Conservation (phyloP, 2,797 vertebrate species). For the Siniperca undulata region DNA sequence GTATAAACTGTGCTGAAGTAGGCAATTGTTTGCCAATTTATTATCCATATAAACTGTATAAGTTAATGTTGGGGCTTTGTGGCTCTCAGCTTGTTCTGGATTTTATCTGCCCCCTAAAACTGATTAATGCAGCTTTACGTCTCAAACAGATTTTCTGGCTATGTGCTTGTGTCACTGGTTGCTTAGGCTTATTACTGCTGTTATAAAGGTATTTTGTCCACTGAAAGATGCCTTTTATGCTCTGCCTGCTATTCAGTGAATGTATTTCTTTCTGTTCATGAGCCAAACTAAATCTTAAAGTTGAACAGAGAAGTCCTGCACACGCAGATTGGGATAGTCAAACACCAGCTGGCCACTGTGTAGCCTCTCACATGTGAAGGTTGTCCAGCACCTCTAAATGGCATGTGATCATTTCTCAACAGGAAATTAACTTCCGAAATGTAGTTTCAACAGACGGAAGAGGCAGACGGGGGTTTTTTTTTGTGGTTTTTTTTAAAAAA, state of each 20-base stretch:
- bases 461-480: constrained; percentile 27
- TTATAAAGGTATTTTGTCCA: background rate
- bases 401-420: background rate
- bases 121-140: too few species aligned
- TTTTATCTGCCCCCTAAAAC: background rate
- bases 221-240: background rate
- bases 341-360: background rate
- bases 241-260: background rate
- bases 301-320: background rate
- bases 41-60: background rate
- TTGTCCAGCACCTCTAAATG: background rate
- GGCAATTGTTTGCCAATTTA: background rate
- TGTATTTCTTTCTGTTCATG: background rate
- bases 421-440: background rate
- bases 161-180: background rate
- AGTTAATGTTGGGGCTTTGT: too few species aligned
- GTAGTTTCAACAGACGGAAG: constrained; percentile 18
- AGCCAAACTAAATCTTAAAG: too few species aligned
- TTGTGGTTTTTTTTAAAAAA: constrained; percentile 68
- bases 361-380: background rate
- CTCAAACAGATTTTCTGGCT: too few species aligned
- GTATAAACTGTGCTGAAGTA: background rate
- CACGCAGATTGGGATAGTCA: background rate
- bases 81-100: background rate
- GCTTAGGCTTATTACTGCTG: background rate